These are phyloP conservation scores for Oryzias melastigma DNA, from an alignment of 2,113 vertebrate genomes.

Conservation along the genomic window DNA sequence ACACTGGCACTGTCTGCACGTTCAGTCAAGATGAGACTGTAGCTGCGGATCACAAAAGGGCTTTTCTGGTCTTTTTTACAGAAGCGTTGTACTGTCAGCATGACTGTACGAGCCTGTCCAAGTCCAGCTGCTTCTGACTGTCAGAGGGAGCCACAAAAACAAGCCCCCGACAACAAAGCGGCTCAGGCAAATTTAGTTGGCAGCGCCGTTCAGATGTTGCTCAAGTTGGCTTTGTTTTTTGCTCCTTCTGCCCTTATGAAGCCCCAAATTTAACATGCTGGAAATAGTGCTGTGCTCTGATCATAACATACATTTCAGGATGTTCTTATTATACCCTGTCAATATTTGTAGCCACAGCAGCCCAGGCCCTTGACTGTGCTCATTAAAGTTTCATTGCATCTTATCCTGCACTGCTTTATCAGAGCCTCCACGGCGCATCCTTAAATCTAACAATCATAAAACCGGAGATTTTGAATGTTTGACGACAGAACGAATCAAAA, in stretches of 20 bases:
- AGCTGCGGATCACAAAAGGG: conserved; percentile 37
- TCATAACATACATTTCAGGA: conserved; percentile 32
- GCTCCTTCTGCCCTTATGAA: conserved; percentile 7
- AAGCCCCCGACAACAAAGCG: conserved; percentile 22
- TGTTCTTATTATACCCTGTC: conserved; percentile 40
- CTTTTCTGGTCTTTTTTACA: conserved; percentile 48
- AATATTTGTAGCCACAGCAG: conserved; percentile 37
- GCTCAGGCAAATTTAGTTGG: conserved; percentile 7
- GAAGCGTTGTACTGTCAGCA: conserved; percentile 43
- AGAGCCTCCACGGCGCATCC: conserved; percentile 1
- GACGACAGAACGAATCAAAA: neutral
- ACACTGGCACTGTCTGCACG: conserved; percentile 32
- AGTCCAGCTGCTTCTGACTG: conserved; percentile 44
- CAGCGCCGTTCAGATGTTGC: conserved; percentile 26
- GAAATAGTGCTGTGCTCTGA: conserved; percentile 18
- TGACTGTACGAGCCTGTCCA: conserved; percentile 52
- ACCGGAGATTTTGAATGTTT: conserved; percentile 13
- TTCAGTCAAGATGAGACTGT: conserved; percentile 43
- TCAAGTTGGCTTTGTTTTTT: conserved; percentile 25
- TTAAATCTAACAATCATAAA: conserved; percentile 9
- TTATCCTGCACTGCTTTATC: conserved; percentile 23
- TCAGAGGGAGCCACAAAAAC: conserved; percentile 29
- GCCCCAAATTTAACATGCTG: conserved; percentile 11
- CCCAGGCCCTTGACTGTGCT: conserved; percentile 24
- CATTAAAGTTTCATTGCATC: conserved; percentile 55